phyloP scores from a whole-genome alignment of 2,113 vertebrate species.

The Platysteira castanea region DNA sequence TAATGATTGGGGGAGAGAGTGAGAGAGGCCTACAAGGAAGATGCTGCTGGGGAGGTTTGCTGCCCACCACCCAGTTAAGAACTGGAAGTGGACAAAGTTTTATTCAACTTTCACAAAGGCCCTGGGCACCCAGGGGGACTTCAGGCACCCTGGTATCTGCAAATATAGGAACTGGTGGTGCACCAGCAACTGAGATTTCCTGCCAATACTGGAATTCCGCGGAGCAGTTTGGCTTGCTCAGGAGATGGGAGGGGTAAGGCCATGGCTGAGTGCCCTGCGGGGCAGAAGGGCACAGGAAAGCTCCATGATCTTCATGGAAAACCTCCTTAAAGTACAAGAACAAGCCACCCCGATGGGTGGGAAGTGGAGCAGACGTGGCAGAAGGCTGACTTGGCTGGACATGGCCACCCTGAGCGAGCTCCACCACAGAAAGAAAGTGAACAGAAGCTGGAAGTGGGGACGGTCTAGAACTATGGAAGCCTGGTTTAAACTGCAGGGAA shows the following conservation, averaged over 20 bases:
- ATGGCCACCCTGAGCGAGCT: neutral
- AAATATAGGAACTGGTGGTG: neutral
- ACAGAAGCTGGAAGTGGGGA: neutral
- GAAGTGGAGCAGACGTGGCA: neutral
- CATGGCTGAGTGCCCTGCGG: neutral
- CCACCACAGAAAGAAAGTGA: neutral
- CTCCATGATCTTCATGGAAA: neutral
- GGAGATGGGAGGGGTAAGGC: neutral
- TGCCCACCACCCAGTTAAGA: neutral
- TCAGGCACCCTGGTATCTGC: neutral
- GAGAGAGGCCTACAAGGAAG: neutral
- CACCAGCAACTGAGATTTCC: neutral
- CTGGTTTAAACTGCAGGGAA: neutral
- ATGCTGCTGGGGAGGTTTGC: neutral
- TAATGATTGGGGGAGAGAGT: neutral
- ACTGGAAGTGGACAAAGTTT: neutral
- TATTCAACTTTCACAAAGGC: neutral
- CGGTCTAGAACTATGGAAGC: neutral
- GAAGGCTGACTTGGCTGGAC: neutral
- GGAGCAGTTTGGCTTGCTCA: neutral
- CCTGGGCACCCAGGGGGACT: neutral
- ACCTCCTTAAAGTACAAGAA: neutral
- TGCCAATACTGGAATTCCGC: neutral
- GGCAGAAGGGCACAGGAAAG: neutral
- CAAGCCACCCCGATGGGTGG: neutral